Percentiles rank a stretch among this genome's conserved stretches.
These are phyloP conservation scores for Sminthopsis crassicaudata DNA, from an alignment of 2,113 vertebrate genomes.

Conservation along the genomic window DNA sequence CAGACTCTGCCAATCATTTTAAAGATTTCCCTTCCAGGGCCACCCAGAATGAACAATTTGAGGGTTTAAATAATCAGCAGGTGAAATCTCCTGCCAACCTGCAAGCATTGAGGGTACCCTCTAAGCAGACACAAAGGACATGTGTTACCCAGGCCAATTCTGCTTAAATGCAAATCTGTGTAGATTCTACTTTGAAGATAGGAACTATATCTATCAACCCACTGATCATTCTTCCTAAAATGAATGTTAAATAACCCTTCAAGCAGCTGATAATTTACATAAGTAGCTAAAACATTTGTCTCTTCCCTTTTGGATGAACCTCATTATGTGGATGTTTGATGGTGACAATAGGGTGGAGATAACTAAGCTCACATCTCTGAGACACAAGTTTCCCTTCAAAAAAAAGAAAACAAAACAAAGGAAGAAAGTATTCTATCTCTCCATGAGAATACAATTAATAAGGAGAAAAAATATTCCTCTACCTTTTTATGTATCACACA, in stretches of 20 bases:
- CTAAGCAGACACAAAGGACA: background rate
- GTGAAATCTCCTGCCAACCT: constrained; percentile 33
- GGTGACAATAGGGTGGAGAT: background rate
- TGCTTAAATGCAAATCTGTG: background rate
- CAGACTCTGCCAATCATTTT: constrained; percentile 12
- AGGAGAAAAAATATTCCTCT: background rate
- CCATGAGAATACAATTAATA: constrained; percentile 21
- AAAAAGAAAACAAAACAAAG: too few relatives aligned
- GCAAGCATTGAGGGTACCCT: background rate
- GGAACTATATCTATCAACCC: constrained; percentile 29
- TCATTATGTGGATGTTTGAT: background rate
- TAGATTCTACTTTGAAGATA: constrained; percentile 17
- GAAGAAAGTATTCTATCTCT: constrained; percentile 29
- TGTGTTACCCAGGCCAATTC: constrained; percentile 1
- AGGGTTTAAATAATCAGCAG: background rate
- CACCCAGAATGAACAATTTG: constrained; percentile 41
- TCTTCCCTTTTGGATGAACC: constrained; percentile 43
- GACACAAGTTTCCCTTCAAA: background rate
- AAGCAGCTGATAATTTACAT: constrained; percentile 31
- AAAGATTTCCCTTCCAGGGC: constrained; percentile 54
- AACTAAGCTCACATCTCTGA: constrained; percentile 8
- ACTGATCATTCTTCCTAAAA: constrained; percentile 55
- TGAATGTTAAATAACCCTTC: constrained; percentile 55
- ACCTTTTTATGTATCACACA: constrained; percentile 8
- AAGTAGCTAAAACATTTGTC: background rate